phyloP scores from a whole-genome alignment of 1,140 invertebrate genomes.

The Pissodes strobi region DNA sequence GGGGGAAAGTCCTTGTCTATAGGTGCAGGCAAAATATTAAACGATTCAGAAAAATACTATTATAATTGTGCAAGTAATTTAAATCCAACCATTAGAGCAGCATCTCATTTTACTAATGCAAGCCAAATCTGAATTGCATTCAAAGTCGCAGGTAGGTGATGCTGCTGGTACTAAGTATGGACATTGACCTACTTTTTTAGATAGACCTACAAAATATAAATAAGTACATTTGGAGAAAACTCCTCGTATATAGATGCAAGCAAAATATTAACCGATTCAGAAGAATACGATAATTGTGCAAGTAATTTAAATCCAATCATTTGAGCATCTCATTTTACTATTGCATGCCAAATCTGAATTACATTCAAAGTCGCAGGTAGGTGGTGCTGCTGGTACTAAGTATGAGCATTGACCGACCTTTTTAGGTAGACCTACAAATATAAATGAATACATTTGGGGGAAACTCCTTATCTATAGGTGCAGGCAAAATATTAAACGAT shows the following conservation, averaged over 20 bases:
- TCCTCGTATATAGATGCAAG: neutral
- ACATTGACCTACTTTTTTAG: conserved; percentile 77
- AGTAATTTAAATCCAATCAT: too few relatives aligned
- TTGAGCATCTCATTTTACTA: conserved; percentile 72
- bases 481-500: neutral
- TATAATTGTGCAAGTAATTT: too few relatives aligned
- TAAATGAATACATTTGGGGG: too few relatives aligned
- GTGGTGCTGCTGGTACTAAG: conserved; percentile 72
- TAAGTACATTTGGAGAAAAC: too few relatives aligned
- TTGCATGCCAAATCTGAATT: conserved; percentile 76
- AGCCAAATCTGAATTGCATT: conserved; percentile 76
- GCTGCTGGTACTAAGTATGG: conserved; percentile 79
- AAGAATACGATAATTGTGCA: too few relatives aligned
- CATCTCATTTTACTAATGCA: conserved; percentile 73
- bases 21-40: neutral
- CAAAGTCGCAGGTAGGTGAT: conserved; percentile 71
- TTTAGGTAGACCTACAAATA: conserved; percentile 62
- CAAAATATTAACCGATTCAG: neutral
- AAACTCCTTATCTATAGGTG: neutral
- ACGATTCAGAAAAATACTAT: neutral
- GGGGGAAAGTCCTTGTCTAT: neutral
- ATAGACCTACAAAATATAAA: conserved; percentile 61
- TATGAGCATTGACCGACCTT: conserved; percentile 83
- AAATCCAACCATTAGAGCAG: conserved; percentile 86
- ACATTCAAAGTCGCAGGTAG: conserved; percentile 76